Conservation (phyloP, 1,140 invertebrate genomes). For the Sarcophaga peregrina region DNA sequence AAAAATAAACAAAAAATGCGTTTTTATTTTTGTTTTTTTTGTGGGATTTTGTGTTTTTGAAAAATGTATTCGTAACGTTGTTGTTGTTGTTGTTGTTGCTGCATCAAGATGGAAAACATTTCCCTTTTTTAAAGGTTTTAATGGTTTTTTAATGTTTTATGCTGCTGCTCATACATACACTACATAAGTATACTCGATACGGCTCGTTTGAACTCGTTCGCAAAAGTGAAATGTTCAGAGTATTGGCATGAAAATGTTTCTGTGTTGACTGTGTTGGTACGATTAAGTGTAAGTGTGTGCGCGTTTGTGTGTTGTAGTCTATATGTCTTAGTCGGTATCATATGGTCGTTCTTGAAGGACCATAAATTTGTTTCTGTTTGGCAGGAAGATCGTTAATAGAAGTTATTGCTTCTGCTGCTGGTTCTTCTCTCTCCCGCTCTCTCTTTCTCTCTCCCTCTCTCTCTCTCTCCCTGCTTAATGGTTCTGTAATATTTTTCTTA, state of each 20-base stretch:
- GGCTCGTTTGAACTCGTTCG: too few relatives aligned
- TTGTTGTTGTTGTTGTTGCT: neutral
- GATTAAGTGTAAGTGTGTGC: neutral
- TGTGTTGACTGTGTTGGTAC: neutral
- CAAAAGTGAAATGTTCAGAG: too few relatives aligned
- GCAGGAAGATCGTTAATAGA: conserved; percentile 14
- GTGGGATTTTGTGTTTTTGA: neutral
- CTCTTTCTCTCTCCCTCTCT: too few relatives aligned
- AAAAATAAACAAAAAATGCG: neutral
- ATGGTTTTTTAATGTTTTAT: conserved; percentile 16
- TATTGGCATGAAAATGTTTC: too few relatives aligned
- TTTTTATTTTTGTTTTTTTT: too few relatives aligned
- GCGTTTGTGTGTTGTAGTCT: neutral
- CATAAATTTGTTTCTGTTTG: conserved; percentile 9
- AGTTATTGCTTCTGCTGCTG: neutral
- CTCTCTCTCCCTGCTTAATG: neutral
- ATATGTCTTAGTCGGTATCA: neutral
- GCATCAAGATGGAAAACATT: neutral
- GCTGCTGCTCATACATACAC: neutral
- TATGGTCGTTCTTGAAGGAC: conserved; percentile 4
- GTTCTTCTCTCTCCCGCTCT: too few relatives aligned
- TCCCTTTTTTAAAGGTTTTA: neutral
- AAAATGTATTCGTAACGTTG: neutral
- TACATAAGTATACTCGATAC: neutral
- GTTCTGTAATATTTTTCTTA: neutral